Evolutionary conservation across 2,113 vertebrate species (phyloP), one percentile per base, ranked within the genome.

Genomic region (Pyrgilauda ruficollis): DNA sequence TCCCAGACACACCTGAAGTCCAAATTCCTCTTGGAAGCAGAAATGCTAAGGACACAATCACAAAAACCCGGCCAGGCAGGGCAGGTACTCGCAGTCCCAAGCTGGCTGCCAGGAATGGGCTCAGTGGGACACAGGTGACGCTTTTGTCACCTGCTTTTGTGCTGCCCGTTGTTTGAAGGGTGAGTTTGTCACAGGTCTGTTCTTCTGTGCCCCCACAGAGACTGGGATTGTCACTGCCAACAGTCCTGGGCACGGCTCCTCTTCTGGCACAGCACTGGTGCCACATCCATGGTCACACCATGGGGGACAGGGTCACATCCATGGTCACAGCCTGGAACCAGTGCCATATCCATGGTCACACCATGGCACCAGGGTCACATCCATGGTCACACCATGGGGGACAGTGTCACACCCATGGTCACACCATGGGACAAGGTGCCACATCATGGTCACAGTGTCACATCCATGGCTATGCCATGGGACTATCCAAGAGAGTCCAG

Each of bases 261-360:
- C 33, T 18, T n/a, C 47, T 27, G 1, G 1, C 52, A 11, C 0
- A 0, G 56, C 47, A 13, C 49, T 3, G 11, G 62, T 52, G 62
- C 4, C 68, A 69, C 53, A 6, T 7, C 72, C 70, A 27, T 5
- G 23, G 64, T 28, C 35, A 70, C 55, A 50, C 21, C 46, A 10
- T 2, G 39, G 1, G 1, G 41, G 18, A 13, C n/a, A n/a, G 50
- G 23, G 56, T 0, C 84, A 78, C 7, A 19, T 33, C 53, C 53
- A 21, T 21, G 31, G 53, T 20, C 53, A 55, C 18, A 11, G 27
- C 27, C 4, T 28, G 47, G 47, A 4, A 41, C 41, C 13, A 15
- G 28, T 30, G 52, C 2, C 49, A 59, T 17, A 23, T 9, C 44
- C 56, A 43, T 15, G 15, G 50, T 28, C 76, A 66, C 26, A 14